Conservation (phyloP, 2,888 invertebrate species). For the Apantesis nais region DNA sequence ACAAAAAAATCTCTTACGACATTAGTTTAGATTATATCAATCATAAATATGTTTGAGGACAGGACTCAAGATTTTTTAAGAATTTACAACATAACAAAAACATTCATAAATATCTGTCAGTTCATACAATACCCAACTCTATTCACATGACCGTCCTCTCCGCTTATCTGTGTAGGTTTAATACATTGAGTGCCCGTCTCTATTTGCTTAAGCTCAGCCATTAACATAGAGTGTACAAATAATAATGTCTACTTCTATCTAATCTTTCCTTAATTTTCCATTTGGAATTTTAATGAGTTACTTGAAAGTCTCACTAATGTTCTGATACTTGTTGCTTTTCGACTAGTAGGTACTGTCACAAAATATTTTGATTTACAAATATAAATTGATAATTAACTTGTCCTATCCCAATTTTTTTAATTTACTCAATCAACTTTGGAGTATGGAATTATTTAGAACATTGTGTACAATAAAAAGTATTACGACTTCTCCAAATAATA, state of each 20-base stretch:
- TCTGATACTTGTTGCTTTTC: background rate
- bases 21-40: background rate
- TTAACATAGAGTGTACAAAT: background rate
- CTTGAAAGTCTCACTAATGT: too few species aligned
- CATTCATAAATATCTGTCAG: conserved; percentile 1
- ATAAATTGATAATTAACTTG: background rate
- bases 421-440: background rate
- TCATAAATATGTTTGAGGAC: background rate
- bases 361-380: background rate
- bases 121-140: conserved; percentile 1
- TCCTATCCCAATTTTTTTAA: too few species aligned
- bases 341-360: background rate
- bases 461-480: background rate
- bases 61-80: conserved; percentile 1
- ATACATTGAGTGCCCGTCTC: conserved; percentile 9
- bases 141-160: conserved; percentile 5
- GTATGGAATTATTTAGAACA: background rate
- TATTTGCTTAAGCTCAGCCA: conserved; percentile 1
- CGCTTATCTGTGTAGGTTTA: conserved; percentile 12
- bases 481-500: background rate
- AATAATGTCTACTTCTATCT: background rate
- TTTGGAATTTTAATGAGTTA: conserved; percentile 4
- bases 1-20: background rate
- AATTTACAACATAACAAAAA: background rate
- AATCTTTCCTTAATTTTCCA: background rate